Evolutionary conservation across 2,113 vertebrate species (phyloP), one percentile per base, ranked within the genome.

Genomic region (Vulpes vulpes): DNA sequence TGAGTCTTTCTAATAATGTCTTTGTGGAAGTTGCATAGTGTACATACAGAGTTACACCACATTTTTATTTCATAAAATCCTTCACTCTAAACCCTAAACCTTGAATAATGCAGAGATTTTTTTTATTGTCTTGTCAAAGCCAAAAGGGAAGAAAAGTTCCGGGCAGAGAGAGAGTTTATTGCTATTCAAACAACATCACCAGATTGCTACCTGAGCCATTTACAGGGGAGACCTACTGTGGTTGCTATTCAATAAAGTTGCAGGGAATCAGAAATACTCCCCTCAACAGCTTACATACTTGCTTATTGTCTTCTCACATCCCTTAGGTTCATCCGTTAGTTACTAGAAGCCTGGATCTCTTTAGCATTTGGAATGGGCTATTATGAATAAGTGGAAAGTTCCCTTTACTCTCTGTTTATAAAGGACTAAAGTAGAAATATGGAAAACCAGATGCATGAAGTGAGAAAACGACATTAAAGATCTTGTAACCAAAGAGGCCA

Each of bases 251-350:
- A 11, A 16, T 25, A 30, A 57, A 71, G 43, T 35, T 86, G 20
- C 51, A 35, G 49, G 11, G 38, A 88, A 64, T 81, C 76, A 76
- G 57, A 69, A 93, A n/a, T 30, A 32, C 27, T 30, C 60, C 27
- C 32, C 23, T 80, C 53, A 84, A 84, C 8, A 57, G 71, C 5
- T 69, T 71, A 4, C 38, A 3, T 12, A 78, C 62, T 92, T 59
- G 30, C 11, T 78, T 81, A 88, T 20, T 83, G 80, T 90, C 59
- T 89, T 82, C 91, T 74, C 69, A 90, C 64, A 71, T 59, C 62
- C 78, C 67, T 82, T 59, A 3, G 3, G 53, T 94, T 87, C 62
- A 60, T 69, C 53, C 27, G 3, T 73, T 91, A 83, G 73, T 83
- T 79, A 73, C 59, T 51, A 85, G 57, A 35, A 90, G 30, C 30